These are phyloP conservation scores for Streblospio benedicti DNA, from an alignment of 1,140 invertebrate genomes.

Conservation along the genomic window DNA sequence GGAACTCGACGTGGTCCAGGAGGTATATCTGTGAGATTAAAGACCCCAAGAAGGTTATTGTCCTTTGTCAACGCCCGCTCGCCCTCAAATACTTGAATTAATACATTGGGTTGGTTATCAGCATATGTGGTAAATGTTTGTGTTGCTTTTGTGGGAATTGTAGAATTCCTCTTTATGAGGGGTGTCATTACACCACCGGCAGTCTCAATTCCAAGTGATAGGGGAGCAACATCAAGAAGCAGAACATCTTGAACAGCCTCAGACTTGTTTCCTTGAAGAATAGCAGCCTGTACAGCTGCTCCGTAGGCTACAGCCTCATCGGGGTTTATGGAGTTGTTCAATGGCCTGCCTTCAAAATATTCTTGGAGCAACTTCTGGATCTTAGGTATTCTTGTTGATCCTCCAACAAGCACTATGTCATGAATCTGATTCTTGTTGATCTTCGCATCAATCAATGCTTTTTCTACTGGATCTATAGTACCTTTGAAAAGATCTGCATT, in stretches of 20 bases:
- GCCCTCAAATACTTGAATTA: constrained; percentile 55
- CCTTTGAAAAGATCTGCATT: constrained; percentile 79
- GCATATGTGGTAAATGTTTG: constrained; percentile 94
- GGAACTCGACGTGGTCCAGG: constrained; percentile 67
- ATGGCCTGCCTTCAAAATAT: constrained; percentile 43
- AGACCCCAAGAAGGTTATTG: constrained; percentile 79
- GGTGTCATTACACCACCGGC: constrained; percentile 94
- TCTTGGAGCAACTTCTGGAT: constrained; percentile 63
- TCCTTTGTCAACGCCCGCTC: constrained; percentile 57
- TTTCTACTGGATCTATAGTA: constrained; percentile 91
- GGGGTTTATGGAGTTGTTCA: constrained; percentile 38
- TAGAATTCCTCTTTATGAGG: constrained; percentile 89
- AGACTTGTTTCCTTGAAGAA: neutral
- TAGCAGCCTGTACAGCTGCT: constrained; percentile 27
- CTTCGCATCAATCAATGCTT: constrained; percentile 84
- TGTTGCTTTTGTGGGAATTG: constrained; percentile 89
- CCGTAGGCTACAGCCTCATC: constrained; percentile 55
- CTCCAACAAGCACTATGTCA: constrained; percentile 93
- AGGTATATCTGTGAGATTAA: constrained; percentile 85
- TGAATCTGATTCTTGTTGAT: constrained; percentile 84
- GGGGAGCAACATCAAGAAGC: neutral
- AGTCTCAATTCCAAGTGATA: constrained; percentile 50
- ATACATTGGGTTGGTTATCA: constrained; percentile 76
- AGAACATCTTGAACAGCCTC: neutral
- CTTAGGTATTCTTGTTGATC: constrained; percentile 95